Base-by-base conservation (phyloP, 2,888 invertebrate genomes). In the Drosophila ezoana region DNA sequence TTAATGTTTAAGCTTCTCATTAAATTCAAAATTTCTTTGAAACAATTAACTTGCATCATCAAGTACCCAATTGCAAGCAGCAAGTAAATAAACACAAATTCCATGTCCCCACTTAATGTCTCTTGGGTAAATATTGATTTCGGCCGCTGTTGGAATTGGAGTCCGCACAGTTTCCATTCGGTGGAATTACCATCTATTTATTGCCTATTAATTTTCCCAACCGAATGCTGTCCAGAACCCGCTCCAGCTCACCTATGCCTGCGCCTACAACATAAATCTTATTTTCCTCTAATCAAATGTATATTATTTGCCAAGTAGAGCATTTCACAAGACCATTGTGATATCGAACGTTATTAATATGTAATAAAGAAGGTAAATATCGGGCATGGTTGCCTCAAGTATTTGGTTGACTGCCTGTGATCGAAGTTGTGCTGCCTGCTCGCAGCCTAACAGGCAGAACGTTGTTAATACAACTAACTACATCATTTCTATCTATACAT, bases 341-440 rank as follows among this genome's bases (percentile, higher is more conserved):
- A 52, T 58, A 58, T 45, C 37, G n/a, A 37, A 20, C 53, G 41
- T 59, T 65, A 67, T 78, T 73, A 73, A 66, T 79, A 72, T 71
- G 64, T 80, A 68, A 80, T 72, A 58, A 64, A 64, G 59, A 60
- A 52, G 49, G 63, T 66, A 60, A 57, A 48, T 48, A 59, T 58
- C 47, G 13, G 33, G 53, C 16, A 43, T 56, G 37, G 49, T 51
- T 61, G 40, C 33, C 8, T 52, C 11, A 11, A 37, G 33, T 38
- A 38, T 32, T 28, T 18, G 52, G 38, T 37, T 48, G 18, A 18
- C 37, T 53, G 52, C 56, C 52, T 56, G 43, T 41, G 37, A 40
- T 70, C 20, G 45, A 70, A 44, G 60, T 20, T 40, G 18, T 49
- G 18, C 23, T 23, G 61, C 32, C 48, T 56, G 47, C 47, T 43